Evolutionary conservation across 2,888 invertebrate species (phyloP).

Genomic region (Diploptera punctata): DNA sequence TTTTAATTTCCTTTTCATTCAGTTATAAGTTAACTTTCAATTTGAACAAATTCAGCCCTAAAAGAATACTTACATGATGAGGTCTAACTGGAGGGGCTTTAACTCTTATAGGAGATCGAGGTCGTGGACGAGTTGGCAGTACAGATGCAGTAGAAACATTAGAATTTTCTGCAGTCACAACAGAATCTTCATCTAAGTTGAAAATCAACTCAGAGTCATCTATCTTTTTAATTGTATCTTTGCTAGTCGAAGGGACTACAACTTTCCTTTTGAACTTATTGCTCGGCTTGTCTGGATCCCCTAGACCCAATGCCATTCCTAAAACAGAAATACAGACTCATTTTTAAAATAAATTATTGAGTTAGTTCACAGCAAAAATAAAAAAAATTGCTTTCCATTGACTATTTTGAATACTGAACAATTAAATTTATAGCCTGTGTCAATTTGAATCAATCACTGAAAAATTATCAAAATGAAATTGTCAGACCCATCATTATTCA

Average conservation of each 20-base stretch:
- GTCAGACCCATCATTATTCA: too few relatives aligned
- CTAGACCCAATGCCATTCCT: slow-evolving; percentile 82
- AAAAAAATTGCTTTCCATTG: too few relatives aligned
- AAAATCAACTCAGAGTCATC: slow-evolving; percentile 84
- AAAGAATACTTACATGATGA: slow-evolving; percentile 31
- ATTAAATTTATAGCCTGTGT: too few relatives aligned
- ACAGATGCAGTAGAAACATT: slow-evolving; percentile 39
- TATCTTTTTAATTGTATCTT: slow-evolving; percentile 44
- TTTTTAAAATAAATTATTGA: too few relatives aligned
- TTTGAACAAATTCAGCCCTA: too few relatives aligned
- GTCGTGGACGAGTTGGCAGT: slow-evolving; percentile 38
- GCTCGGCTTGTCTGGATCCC: slow-evolving; percentile 60
- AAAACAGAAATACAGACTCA: too few relatives aligned
- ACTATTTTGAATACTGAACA: too few relatives aligned
- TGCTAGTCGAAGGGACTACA: slow-evolving; percentile 17
- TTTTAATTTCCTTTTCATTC: too few relatives aligned
- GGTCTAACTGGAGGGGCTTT: slow-evolving; percentile 29
- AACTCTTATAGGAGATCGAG: slow-evolving; percentile 22
- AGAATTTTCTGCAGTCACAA: slow-evolving; percentile 35
- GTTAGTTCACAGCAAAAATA: too few relatives aligned
- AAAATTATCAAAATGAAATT: too few relatives aligned
- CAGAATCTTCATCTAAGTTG: slow-evolving; percentile 80
- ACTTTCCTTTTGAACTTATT: slow-evolving; percentile 35
- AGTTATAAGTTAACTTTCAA: too few relatives aligned
- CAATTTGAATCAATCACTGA: too few relatives aligned